Evolutionary conservation across 2,113 vertebrate species (phyloP).

Genomic region (Protomyctophum bolini): DNA sequence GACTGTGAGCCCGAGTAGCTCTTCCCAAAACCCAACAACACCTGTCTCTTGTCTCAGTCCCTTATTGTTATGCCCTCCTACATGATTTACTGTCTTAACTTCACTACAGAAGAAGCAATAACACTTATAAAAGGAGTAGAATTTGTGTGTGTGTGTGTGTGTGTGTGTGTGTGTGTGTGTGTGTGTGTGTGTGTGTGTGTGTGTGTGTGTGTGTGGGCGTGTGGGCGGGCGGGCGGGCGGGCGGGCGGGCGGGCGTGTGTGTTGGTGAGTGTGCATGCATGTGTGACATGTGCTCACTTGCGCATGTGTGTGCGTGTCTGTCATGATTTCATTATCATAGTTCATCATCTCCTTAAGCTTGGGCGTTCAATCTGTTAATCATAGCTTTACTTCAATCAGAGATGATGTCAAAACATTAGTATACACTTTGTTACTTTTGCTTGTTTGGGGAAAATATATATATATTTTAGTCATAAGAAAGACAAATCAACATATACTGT

Average conservation of each 20-base stretch:
- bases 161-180: constrained; percentile 7
- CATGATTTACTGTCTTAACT: constrained; percentile 41
- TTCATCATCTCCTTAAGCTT: constrained; percentile 46
- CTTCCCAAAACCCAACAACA: constrained; percentile 35
- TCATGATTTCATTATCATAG: constrained; percentile 36
- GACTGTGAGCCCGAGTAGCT: constrained; percentile 72
- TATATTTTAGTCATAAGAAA: constrained; percentile 4
- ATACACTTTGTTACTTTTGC: constrained; percentile 43
- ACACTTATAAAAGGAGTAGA: constrained; percentile 40
- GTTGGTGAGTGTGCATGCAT: constrained; percentile 17
- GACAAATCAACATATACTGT: background rate
- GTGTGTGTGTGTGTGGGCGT: constrained; percentile 25
- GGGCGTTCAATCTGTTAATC: constrained; percentile 25
- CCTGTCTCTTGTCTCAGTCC: constrained; percentile 39
- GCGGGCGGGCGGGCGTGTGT: background rate
- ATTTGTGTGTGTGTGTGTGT: background rate
- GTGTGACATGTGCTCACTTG: background rate
- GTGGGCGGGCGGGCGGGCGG: too few species aligned
- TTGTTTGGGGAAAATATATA: constrained; percentile 23
- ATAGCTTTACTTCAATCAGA: constrained; percentile 60
- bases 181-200: constrained; percentile 14
- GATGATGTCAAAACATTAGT: constrained; percentile 74
- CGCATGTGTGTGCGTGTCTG: background rate
- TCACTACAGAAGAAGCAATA: constrained; percentile 72
- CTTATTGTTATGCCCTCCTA: constrained; percentile 10